Evolutionary conservation across 2,888 invertebrate genomes (phyloP), one percentile per base, ranked within the genome.

Genomic region (Linnaemya tessellans): DNA sequence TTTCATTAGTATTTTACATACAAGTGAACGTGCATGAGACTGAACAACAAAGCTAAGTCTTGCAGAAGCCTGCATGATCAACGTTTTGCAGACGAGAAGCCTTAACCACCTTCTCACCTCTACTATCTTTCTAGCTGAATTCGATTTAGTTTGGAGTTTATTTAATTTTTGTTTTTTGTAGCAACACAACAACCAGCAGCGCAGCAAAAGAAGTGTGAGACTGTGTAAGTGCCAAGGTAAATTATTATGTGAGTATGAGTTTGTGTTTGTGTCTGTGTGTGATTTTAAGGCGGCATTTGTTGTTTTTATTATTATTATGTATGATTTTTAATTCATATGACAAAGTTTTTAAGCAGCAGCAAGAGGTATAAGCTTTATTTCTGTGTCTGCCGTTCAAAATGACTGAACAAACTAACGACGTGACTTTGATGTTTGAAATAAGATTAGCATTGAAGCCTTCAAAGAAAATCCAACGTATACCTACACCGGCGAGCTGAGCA

Each of bases 341-440:
- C 85, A 85, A 85, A 85, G 46, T 85, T 74, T 85, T 82, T 75
- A 62, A 85, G 82, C 82, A 80, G 74, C 51, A 67, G 74, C 51
- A 67, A 74, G 51, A 65, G 80, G 73, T 70, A 81, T 70, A 75
- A 79, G 81, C 79, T 85, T 84, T 58, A 62, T 54, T 43, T 58
- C 30, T 20, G 22, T 46, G 62, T 70, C 51, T 80, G 73, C 46
- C 60, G 81, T 82, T 75, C 81, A 54, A 82, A 73, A 51, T 83
- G 82, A 83, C 82, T 83, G 77, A 77, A 71, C 82, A 83, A 82
- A 71, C 85, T 79, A 85, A 80, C 82, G 77, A 91, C 91, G 91
- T 91, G 91, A 91, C 90, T 89, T 85, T 88, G 91, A 91, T 91
- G 87, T 88, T 89, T 87, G 86, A 86, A 87, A 80, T 56, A 46